These are phyloP conservation scores for Hippoglossus hippoglossus DNA, from an alignment of 2,797 vertebrate species.

Conservation along the genomic window DNA sequence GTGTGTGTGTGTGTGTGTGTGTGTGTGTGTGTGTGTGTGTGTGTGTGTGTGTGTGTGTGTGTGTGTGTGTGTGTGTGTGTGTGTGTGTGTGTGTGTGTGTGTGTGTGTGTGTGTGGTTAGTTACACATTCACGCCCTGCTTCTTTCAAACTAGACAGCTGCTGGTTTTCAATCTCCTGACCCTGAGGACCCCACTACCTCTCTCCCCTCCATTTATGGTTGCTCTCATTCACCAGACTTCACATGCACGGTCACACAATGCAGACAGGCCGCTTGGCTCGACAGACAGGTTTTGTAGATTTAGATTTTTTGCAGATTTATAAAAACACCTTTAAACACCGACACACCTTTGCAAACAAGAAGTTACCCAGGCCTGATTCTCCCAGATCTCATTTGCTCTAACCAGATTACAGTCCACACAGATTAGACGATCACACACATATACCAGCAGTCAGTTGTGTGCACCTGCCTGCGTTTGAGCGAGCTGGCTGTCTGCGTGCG, in stretches of 20 bases:
- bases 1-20: conserved; percentile 57
- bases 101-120: conserved; percentile 29
- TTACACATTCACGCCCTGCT: conserved; percentile 49
- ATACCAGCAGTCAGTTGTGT: conserved; percentile 35
- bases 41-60: conserved; percentile 26
- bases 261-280: conserved; percentile 17
- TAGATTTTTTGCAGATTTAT: conserved; percentile 23
- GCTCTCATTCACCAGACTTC: conserved; percentile 30
- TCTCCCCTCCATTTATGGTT: conserved; percentile 26
- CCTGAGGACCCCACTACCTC: conserved; percentile 33
- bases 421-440: conserved; percentile 69
- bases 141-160: conserved; percentile 76
- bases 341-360: conserved; percentile 49
- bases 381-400: conserved; percentile 73
- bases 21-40: conserved; percentile 19
- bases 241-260: neutral
- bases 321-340: conserved; percentile 47
- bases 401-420: conserved; percentile 77
- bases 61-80: conserved; percentile 22
- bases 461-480: conserved; percentile 34
- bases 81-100: conserved; percentile 60
- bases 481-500: conserved; percentile 45
- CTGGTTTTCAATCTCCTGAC: conserved; percentile 72
- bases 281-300: conserved; percentile 20
- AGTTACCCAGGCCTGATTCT: conserved; percentile 47